Evolutionary conservation across 2,888 invertebrate species (phyloP), one percentile per base, ranked within the genome.

Genomic region (Epirrhoe tristata): DNA sequence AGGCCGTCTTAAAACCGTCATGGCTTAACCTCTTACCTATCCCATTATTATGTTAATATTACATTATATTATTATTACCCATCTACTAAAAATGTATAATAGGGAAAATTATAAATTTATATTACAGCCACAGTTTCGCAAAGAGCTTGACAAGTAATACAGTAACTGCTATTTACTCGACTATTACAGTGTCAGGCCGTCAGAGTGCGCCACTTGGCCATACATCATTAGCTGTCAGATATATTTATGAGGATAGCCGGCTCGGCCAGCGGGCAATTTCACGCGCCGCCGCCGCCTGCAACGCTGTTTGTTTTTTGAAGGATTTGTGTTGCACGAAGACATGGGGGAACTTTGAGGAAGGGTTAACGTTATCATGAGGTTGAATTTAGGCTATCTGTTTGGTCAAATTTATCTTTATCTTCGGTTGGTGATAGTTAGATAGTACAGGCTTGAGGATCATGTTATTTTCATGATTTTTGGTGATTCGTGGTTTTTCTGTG

Each of bases 161-260:
- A 59, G 53, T 54, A 58, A 51, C 50, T 51, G 52, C 60, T 32
- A 63, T 67, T 57, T 64, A 61, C 56, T 64, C 61, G 36, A 52
- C 63, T 51, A 66, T 62, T 59, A 60, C 46, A 58, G 58, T 61
- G 67, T 62, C 67, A 66, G 31, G 48, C 59, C 55, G 52, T 67
- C 67, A 66, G 62, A 50, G 52, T 51, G 53, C 46, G 69, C 52
- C 63, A 48, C 16, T 48, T 48, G 48, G 48, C 68, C 77, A 77
- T 80, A 75, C 69, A 80, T 80, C 80, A 80, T 79, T 78, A 76
- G 74, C 58, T 76, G 76, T 75, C 77, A 75, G 77, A 73, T 77
- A 76, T 80, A 76, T 77, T 79, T 78, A 78, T 77, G 76, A 74
- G 74, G 63, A 58, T 57, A 63, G 48, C 48, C 16, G 58, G 51